Conservation (phyloP, 2,797 vertebrate genomes). For the Malacoraja senta region DNA sequence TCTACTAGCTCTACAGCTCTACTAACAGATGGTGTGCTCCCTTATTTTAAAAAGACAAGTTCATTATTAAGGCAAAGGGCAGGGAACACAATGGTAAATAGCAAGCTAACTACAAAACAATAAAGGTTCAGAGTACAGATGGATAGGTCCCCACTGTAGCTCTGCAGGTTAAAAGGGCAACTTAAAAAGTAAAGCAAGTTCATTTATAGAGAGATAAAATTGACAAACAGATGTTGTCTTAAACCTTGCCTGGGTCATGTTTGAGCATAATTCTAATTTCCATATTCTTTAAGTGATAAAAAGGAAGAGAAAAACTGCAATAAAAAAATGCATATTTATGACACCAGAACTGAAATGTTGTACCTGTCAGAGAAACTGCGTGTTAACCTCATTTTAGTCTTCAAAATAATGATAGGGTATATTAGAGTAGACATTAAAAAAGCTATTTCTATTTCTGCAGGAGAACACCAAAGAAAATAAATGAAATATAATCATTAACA, state of each 20-base stretch:
- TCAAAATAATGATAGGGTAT: not conserved
- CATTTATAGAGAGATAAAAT: not conserved
- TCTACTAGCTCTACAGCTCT: too few relatives aligned
- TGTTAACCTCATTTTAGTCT: not conserved
- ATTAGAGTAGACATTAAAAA: not conserved
- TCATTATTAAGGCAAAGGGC: not conserved
- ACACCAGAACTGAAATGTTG: not conserved
- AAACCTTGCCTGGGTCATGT: not conserved
- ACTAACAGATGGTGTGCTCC: too few relatives aligned
- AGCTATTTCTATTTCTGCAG: too few relatives aligned
- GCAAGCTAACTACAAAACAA: not conserved
- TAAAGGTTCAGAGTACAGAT: not conserved
- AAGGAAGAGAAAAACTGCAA: not conserved
- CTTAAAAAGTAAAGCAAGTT: not conserved
- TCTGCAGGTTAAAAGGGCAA: not conserved
- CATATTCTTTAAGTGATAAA: not conserved
- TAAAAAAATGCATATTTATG: not conserved
- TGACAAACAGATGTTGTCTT: not conserved
- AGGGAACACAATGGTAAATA: not conserved
- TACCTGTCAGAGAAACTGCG: not conserved
- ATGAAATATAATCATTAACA: not conserved
- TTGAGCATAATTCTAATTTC: not conserved
- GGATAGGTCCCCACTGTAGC: not conserved
- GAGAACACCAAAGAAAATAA: not conserved
- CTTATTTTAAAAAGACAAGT: not conserved